Base-by-base conservation (phyloP, 2,888 invertebrate genomes). In the Ornithoptera alexandrae region DNA sequence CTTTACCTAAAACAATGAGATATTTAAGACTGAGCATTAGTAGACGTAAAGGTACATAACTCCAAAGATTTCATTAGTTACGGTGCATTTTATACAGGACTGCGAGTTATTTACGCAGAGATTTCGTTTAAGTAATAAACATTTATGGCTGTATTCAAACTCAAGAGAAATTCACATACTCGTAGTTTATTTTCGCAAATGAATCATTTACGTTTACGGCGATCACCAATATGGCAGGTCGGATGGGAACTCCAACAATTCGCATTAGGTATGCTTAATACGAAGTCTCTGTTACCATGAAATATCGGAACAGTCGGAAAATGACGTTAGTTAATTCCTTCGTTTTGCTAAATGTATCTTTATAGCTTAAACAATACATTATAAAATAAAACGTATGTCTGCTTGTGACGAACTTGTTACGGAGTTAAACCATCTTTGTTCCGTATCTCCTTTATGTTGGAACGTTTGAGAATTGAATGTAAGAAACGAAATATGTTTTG, bases 251-350 rank as follows among this genome's bases (percentile, higher is more conserved):
- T 61, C 36, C 53, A 67, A 61, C 67, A 61, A 59, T 66, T 18
- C 53, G 66, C 60, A 60, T 66, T 66, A 61, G 50, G 53, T 61
- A 60, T 46, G 67, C 67, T 59, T 17, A 36, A 20, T 20, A 53
- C 67, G 60, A 24, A 59, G 59, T 60, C 66, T 50, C 59, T 20
- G 20, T 30, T 62, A 36, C 60, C 50, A 59, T 59, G 50, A 42
- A 65, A 65, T 50, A 66, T 53, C 10, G 36, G 18, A 18, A 22
- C 30, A 20, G 24, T 36, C n/a, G 22, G 7, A 20, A 20, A 20
- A 60, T 22, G 50, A 56, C 67, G 1, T 56, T 36, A 36, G 61
- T 61, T 17, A 8, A 8, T 0, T 20, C 15, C 2, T 18, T 53
- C 4, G n/a, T 56, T 67, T 10, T 30, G n/a, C 30, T 22, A 67